phyloP scores from a whole-genome alignment of 2,888 invertebrate species.

The Coelopa pilipes region DNA sequence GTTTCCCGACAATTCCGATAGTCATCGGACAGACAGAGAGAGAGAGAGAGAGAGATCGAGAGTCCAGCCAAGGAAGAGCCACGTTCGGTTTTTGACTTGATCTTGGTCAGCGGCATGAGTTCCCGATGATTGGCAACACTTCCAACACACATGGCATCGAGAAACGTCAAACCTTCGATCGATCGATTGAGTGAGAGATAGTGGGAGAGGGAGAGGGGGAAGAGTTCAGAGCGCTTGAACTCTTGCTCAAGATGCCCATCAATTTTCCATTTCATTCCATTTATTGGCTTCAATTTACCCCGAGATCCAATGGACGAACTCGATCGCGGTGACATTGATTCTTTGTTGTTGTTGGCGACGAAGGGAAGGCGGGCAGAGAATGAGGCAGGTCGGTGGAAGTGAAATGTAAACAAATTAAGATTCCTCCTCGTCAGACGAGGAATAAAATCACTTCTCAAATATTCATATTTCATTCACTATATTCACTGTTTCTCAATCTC shows the following conservation, averaged over 20 bases:
- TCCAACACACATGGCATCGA: neutral
- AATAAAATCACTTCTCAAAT: neutral
- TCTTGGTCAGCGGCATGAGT: neutral
- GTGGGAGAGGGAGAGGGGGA: neutral
- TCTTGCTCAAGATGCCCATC: neutral
- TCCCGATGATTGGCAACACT: neutral
- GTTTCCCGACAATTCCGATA: too few species aligned
- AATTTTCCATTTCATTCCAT: neutral
- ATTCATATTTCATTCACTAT: neutral
- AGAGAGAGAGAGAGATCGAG: too few species aligned
- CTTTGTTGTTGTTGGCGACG: too few species aligned
- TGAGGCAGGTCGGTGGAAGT: neutral
- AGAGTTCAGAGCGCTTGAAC: conserved; percentile 1
- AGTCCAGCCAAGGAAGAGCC: too few species aligned
- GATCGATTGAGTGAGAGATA: neutral
- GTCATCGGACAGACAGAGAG: too few species aligned
- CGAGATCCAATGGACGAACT: neutral
- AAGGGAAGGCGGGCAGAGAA: too few species aligned
- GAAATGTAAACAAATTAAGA: neutral
- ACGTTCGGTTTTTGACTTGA: neutral
- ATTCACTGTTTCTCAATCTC: neutral
- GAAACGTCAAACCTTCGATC: neutral
- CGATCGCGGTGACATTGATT: neutral
- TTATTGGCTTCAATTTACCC: neutral
- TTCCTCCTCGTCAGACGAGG: neutral